These are phyloP conservation scores for Hymenopus coronatus DNA, from an alignment of 2,888 invertebrate species.

Conservation along the genomic window DNA sequence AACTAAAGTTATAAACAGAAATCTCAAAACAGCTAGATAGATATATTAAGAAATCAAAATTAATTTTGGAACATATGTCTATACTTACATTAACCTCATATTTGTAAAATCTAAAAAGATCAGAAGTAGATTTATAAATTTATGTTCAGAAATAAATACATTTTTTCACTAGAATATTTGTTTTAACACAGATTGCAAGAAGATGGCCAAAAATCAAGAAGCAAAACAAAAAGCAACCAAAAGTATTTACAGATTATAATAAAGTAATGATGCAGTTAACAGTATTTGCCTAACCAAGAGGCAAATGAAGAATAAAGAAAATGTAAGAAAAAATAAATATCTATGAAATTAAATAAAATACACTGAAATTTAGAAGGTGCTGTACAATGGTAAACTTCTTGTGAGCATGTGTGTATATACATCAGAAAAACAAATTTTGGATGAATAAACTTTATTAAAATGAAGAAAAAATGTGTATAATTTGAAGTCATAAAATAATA, in stretches of 20 bases:
- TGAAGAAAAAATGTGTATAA: too few relatives aligned
- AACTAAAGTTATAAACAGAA: neutral
- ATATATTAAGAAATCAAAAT: neutral
- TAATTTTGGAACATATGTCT: neutral
- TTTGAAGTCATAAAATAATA: too few relatives aligned
- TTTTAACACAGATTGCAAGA: neutral
- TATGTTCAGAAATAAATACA: neutral
- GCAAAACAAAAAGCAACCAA: neutral
- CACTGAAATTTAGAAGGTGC: neutral
- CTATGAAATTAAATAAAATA: neutral
- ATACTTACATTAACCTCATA: neutral
- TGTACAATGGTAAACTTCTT: neutral
- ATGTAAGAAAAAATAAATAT: neutral
- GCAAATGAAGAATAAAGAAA: neutral
- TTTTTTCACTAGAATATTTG: neutral
- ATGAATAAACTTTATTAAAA: too few relatives aligned
- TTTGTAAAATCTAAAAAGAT: neutral
- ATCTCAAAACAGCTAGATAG: neutral
- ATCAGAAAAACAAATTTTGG: neutral
- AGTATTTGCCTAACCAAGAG: neutral
- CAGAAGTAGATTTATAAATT: neutral
- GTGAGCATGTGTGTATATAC: neutral
- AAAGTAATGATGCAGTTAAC: neutral
- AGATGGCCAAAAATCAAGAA: neutral
- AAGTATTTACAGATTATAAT: neutral